Base-by-base conservation (phyloP, 1,140 invertebrate species). In the Ips nitidus region DNA sequence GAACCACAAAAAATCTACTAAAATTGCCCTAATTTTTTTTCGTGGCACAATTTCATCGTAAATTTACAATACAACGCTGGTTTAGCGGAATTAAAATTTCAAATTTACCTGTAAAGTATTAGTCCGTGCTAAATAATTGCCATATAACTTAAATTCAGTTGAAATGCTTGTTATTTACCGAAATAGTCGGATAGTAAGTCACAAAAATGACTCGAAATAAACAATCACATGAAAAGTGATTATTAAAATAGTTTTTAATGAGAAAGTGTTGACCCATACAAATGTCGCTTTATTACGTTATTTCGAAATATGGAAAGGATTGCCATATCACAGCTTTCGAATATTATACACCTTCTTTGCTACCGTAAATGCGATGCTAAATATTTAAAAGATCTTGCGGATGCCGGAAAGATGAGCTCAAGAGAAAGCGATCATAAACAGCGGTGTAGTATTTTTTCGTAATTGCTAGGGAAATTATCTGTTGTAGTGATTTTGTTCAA, bases 361-460 rank as follows among this genome's bases (percentile, higher is more conserved):
- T 50, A 56, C 53, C 53, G 53, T 37, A 56, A 56, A 56, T 56
- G 45, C 3, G 45, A 56, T 38, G 53, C 53, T 56, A 56, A 50
- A 22, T 22, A 22, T 22, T 50, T 50, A 8, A 7, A 50, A 50
- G 47, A 39, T 56, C 7, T 56, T 40, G 53, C n/a, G 53, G 37
- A 36, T n/a, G n/a, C n/a, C 53, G 53, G 53, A 38, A 56, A 37
- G 53, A 56, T 56, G 53, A 22, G 1, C 53, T 56, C 38, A 7
- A 37, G 53, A 39, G 53, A 56, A 56, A 56, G 53, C 1, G 53
- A 56, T 6, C 38, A 38, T 56, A 37, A 37, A 56, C 53, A 56
- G 4, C 53, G 38, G 4, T 56, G n/a, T 56, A 38, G 53, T 56
- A 36, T 22, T 56, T 40, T 7, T 56, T 56, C 53, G 39, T 56